phyloP scores from a whole-genome alignment of 2,888 invertebrate genomes.

The Xestia c-nigrum region DNA sequence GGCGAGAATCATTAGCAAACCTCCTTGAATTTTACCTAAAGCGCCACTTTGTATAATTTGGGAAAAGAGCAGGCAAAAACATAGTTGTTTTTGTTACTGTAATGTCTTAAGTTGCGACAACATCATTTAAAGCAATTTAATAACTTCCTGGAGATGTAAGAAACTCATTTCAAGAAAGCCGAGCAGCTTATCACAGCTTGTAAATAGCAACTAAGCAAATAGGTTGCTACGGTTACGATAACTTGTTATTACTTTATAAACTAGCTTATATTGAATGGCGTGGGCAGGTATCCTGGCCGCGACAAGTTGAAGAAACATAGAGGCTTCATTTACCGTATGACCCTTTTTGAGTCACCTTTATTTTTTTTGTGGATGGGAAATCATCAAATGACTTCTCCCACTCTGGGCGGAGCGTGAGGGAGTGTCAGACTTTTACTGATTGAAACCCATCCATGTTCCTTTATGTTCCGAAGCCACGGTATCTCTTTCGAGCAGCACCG shows the following conservation, averaged over 20 bases:
- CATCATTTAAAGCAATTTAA: slow-evolving; percentile 8
- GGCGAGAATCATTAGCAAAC: too few relatives aligned
- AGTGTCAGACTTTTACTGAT: too few relatives aligned
- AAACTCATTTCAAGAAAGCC: slow-evolving; percentile 37
- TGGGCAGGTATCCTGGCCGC: background rate
- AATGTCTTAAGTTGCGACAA: too few relatives aligned
- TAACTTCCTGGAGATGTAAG: slow-evolving; percentile 29
- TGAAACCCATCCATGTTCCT: too few relatives aligned
- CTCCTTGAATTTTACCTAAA: too few relatives aligned
- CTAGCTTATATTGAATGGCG: background rate
- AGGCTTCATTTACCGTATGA: background rate
- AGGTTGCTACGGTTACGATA: slow-evolving; percentile 51
- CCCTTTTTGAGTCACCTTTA: too few relatives aligned
- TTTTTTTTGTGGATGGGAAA: too few relatives aligned
- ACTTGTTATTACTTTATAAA: slow-evolving; percentile 24
- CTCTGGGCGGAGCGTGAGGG: too few relatives aligned
- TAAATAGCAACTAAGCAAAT: slow-evolving; percentile 48
- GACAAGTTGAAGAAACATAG: background rate
- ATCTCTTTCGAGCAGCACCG: too few relatives aligned
- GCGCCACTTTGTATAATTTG: too few relatives aligned
- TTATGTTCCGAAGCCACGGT: too few relatives aligned
- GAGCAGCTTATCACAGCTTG: slow-evolving; percentile 43
- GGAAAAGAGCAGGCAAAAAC: background rate
- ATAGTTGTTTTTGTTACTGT: background rate
- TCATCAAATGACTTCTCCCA: too few relatives aligned